phyloP scores from a whole-genome alignment of 1,140 invertebrate genomes.

The Melanaphis sacchari region DNA sequence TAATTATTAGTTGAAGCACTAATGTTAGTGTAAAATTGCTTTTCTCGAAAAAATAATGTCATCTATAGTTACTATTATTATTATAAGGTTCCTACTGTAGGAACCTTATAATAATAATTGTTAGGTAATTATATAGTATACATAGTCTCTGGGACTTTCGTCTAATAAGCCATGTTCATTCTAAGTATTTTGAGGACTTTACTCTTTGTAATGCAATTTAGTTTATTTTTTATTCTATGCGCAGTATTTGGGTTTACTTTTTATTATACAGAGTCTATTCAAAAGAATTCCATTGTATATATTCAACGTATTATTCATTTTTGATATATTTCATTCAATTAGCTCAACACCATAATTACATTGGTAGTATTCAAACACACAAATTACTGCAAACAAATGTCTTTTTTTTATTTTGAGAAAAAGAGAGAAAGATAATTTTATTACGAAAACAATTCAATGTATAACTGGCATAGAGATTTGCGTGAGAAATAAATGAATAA shows the following conservation, averaged over 20 bases:
- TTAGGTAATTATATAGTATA: background rate
- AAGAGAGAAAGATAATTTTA: too few species aligned
- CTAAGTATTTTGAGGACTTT: background rate
- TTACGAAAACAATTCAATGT: background rate
- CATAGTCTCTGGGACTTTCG: background rate
- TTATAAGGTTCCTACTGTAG: too few species aligned
- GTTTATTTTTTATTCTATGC: background rate
- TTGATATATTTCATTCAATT: background rate
- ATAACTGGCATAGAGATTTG: background rate
- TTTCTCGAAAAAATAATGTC: background rate
- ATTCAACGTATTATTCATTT: background rate
- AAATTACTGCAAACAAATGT: background rate
- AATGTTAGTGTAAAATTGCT: background rate
- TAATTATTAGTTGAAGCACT: background rate
- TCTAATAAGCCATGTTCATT: background rate
- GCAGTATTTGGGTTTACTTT: background rate
- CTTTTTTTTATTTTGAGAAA: background rate
- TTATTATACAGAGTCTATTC: background rate
- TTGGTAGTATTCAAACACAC: background rate
- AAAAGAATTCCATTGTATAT: background rate
- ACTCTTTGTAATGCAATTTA: background rate
- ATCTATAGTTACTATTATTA: too few species aligned
- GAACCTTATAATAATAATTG: too few species aligned
- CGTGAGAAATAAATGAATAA: background rate
- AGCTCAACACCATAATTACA: background rate